Conservation (phyloP, 2,797 vertebrate genomes). For the Hemibagrus guttatus region DNA sequence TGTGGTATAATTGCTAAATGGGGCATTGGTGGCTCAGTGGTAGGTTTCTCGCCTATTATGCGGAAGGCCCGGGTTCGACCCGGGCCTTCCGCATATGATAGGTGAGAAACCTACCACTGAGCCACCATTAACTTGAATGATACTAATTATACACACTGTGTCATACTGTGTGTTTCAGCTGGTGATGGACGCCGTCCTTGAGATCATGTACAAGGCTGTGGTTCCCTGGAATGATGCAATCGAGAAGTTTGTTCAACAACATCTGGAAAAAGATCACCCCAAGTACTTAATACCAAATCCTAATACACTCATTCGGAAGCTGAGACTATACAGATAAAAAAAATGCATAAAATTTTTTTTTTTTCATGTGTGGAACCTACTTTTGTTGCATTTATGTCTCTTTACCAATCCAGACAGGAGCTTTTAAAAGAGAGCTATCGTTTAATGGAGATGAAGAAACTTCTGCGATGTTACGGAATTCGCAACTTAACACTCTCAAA, state of each 20-base stretch:
- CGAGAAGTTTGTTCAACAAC: constrained; percentile 88
- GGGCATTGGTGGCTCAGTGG: no score
- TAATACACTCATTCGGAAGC: background rate
- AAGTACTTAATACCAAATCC: constrained; percentile 78
- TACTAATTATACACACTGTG: background rate
- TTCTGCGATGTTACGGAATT: constrained; percentile 89
- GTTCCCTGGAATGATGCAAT: constrained; percentile 91
- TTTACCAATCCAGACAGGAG: constrained; percentile 77
- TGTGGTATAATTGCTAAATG: background rate
- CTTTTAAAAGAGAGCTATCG: constrained; percentile 89
- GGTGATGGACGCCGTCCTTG: constrained; percentile 91
- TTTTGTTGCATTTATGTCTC: background rate
- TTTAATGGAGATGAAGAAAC: constrained; percentile 95
- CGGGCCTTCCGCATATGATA: no score
- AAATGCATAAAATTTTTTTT: no score
- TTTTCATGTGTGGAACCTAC: background rate
- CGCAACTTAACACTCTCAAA: constrained; percentile 87
- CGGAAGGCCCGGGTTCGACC: no score
- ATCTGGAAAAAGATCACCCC: constrained; percentile 88
- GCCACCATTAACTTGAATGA: background rate
- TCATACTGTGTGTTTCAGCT: constrained; percentile 70
- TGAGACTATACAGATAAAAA: background rate
- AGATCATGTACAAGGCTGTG: constrained; percentile 90
- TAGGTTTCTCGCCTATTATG: no score
- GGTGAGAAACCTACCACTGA: no score